These are phyloP conservation scores for Hemiscyllium ocellatum DNA, from an alignment of 2,113 vertebrate genomes.

Conservation along the genomic window DNA sequence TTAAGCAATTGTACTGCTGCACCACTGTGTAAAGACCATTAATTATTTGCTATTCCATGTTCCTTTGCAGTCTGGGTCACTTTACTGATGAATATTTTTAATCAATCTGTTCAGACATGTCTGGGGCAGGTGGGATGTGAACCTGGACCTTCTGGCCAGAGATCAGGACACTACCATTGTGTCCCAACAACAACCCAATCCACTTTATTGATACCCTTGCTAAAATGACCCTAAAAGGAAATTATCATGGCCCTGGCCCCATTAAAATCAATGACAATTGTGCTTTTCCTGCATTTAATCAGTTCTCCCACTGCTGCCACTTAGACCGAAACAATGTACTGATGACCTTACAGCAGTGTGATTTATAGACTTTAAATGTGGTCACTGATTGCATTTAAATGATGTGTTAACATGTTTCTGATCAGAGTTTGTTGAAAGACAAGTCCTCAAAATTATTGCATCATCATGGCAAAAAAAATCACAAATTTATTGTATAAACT, in stretches of 20 bases:
- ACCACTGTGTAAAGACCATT: neutral
- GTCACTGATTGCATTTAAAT: constrained; percentile 7
- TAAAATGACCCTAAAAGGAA: neutral
- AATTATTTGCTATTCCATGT: neutral
- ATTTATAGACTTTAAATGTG: constrained; percentile 18
- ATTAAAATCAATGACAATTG: neutral
- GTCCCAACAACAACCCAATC: too few relatives aligned
- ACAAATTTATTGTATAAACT: neutral
- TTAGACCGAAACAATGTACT: neutral
- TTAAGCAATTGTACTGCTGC: neutral
- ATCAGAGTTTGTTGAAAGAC: neutral
- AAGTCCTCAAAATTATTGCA: neutral
- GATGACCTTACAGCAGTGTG: neutral
- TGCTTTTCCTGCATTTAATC: neutral
- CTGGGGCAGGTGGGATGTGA: too few relatives aligned
- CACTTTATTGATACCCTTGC: neutral
- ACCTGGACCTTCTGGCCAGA: too few relatives aligned
- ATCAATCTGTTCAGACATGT: too few relatives aligned
- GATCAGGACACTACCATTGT: too few relatives aligned
- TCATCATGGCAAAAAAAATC: neutral
- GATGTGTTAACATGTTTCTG: neutral
- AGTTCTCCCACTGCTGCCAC: constrained; percentile 1
- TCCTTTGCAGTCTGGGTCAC: neutral
- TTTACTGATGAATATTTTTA: neutral
- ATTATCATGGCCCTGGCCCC: neutral